phyloP scores from a whole-genome alignment of 2,113 vertebrate species.

The Centropus unirufus region DNA sequence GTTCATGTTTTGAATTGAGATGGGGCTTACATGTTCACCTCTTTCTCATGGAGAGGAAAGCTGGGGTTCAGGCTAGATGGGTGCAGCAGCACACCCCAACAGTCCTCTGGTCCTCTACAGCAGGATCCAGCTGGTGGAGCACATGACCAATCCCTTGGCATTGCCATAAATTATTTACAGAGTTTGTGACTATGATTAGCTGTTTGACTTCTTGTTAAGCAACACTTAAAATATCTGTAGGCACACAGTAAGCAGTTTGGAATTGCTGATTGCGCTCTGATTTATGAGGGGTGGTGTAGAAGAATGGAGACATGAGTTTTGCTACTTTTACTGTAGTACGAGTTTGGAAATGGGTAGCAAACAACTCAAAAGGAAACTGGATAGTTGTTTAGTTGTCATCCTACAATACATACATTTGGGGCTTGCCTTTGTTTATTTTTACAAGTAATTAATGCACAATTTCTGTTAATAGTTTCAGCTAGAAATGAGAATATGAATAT shows the following conservation, averaged over 20 bases:
- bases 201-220: constrained; percentile 56
- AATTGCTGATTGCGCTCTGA: constrained; percentile 23
- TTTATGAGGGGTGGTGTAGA: not conserved
- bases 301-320: not conserved
- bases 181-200: constrained; percentile 3
- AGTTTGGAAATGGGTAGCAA: constrained; percentile 28
- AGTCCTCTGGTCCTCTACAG: not conserved
- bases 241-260: not conserved
- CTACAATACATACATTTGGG: not conserved
- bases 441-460: not conserved
- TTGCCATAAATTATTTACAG: constrained; percentile 10
- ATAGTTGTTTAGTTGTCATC: not conserved
- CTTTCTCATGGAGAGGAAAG: not conserved
- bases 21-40: not conserved
- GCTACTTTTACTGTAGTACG: not conserved
- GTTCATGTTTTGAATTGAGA: not conserved
- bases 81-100: not conserved
- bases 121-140: not conserved
- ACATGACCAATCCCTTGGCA: not conserved
- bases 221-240: constrained; percentile 43
- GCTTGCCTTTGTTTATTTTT: not conserved
- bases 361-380: not conserved
- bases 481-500: not conserved
- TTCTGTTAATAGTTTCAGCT: not conserved
- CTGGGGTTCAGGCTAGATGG: not conserved